Evolutionary conservation across 2,113 vertebrate genomes (phyloP).

Genomic region (Anoura caudifer): DNA sequence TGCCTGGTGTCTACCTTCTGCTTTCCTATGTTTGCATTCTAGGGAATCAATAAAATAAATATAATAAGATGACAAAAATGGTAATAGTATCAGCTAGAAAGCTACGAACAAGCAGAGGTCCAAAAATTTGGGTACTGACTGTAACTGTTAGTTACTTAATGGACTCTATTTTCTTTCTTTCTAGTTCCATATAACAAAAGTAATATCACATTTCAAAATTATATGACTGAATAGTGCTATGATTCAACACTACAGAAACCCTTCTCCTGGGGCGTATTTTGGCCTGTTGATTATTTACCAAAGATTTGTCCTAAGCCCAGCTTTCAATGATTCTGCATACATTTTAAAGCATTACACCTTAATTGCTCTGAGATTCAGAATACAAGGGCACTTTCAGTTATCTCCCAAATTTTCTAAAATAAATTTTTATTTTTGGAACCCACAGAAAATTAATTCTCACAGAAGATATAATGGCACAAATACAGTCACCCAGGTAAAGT

Average conservation of each 20-base stretch:
- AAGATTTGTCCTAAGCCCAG: neutral
- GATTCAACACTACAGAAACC: neutral
- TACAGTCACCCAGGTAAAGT: neutral
- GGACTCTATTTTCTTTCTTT: neutral
- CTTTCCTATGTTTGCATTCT: neutral
- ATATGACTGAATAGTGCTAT: neutral
- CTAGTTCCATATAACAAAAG: neutral
- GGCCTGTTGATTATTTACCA: neutral
- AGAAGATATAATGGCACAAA: constrained; percentile 14
- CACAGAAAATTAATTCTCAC: neutral
- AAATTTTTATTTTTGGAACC: neutral
- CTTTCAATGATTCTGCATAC: neutral
- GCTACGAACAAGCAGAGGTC: neutral
- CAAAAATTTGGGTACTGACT: neutral
- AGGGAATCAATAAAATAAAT: neutral
- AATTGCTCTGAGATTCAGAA: neutral
- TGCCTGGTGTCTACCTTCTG: neutral
- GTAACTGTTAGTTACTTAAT: neutral
- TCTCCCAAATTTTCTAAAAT: neutral
- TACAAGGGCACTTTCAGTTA: neutral
- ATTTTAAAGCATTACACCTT: neutral
- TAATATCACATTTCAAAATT: neutral
- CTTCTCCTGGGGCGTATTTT: neutral
- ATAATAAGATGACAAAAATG: neutral
- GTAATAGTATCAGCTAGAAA: neutral